These are phyloP conservation scores for Elephantulus edwardii DNA, from an alignment of 2,113 vertebrate species.

Conservation along the genomic window DNA sequence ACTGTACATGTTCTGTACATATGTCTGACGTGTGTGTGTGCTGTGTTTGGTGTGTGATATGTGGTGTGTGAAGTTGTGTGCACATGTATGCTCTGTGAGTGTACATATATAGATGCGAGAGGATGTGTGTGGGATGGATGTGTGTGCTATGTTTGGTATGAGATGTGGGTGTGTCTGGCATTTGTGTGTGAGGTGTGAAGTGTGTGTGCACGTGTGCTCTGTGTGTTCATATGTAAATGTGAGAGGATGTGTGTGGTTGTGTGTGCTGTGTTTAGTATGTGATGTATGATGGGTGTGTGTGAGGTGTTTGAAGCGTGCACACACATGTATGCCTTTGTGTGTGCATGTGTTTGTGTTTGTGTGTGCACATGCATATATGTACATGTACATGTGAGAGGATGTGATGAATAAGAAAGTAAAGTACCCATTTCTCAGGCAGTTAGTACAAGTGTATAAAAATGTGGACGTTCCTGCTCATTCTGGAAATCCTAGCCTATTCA, in stretches of 20 bases:
- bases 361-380: fast-evolving
- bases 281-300: no score
- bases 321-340: no score
- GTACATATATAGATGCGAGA: not conserved
- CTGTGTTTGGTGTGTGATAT: not conserved
- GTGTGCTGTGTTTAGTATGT: no score
- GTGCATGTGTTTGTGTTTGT: not conserved
- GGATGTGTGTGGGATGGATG: no score
- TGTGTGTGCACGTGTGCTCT: no score
- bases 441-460: not conserved
- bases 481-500: not conserved
- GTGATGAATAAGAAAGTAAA: not conserved
- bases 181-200: no score
- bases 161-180: no score
- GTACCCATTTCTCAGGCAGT: not conserved
- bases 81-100: not conserved
- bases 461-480: not conserved
- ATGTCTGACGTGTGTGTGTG: not conserved
- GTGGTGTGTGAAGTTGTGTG: not conserved
- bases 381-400: not conserved
- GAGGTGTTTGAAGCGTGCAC: no score
- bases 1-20: no score
- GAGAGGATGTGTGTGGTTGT: no score
- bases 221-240: no score
- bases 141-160: no score